Evolutionary conservation across 2,888 invertebrate genomes (phyloP), one percentile per base, ranked within the genome.

Genomic region (Calameuta filiformis): DNA sequence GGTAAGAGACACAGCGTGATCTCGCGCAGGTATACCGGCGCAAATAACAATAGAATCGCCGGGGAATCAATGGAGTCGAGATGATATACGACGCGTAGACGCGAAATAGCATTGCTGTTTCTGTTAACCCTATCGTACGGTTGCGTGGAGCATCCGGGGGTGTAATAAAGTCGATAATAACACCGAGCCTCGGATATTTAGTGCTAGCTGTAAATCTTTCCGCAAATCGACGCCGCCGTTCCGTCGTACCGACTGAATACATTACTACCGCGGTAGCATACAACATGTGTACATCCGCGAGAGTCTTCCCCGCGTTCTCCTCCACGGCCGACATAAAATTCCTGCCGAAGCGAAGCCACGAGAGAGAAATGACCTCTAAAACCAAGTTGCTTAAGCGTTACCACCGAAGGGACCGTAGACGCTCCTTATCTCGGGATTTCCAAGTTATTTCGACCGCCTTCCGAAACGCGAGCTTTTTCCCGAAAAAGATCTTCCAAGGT

Each of bases 141-240:
- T 77, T 83, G 82, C 84, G 82, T 81, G 79, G 83, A 80, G 81
- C 86, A 86, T 86, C 87, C 86, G 85, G 85, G 83, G 83, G 84
- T 84, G 87, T 87, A 88, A 88, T 89, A 89, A 89, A 89, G 86
- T 85, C 87, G 88, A 90, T 89, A 90, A 89, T 89, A 89, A 89
- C 87, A 85, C 87, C 85, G 84, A 87, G 86, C 83, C 84, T 84
- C 77, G 87, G 87, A 90, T 90, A 90, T 90, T 89, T 89, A 89
- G 89, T 89, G 86, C 85, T 86, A 84, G 87, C 83, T 88, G 88
- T 90, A 89, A 89, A 90, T 90, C 90, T 89, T 83, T 80, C 74
- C 31, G 86, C 86, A 88, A 88, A 88, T 89, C 89, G 89, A 87
- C 87, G 87, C 86, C 85, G 87, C 84, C 83, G 86, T 85, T 86